A percentile compares a stretch with the other conserved stretches of the same genome.
Conservation (phyloP, 2,113 vertebrate genomes). For the Heterotis niloticus region DNA sequence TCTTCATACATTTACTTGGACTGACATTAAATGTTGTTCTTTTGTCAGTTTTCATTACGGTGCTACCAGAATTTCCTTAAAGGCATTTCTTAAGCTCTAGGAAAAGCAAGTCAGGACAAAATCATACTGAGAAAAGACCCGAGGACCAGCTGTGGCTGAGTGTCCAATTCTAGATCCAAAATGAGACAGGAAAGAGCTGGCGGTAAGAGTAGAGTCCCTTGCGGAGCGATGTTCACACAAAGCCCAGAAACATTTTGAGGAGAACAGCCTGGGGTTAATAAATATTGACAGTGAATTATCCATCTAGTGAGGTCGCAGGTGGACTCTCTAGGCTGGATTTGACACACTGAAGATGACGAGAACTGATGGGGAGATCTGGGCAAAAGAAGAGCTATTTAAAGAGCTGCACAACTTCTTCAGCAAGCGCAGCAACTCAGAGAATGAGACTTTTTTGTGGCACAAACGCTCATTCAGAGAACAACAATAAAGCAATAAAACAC, state of each 20-base stretch:
- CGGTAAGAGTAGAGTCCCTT: conserved; percentile 3
- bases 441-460: not conserved
- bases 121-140: not conserved
- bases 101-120: not conserved
- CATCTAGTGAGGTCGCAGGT: conserved; percentile 60
- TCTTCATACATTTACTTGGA: too few relatives aligned
- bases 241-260: not conserved
- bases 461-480: not conserved
- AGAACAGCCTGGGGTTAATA: conserved; percentile 55
- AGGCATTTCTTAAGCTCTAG: not conserved
- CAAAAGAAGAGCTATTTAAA: conserved; percentile 24
- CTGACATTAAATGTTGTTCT: not conserved
- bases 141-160: conserved; percentile 23
- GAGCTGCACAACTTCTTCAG: not conserved
- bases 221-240: not conserved
- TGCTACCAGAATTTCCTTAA: not conserved
- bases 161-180: conserved; percentile 22
- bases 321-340: conserved; percentile 48
- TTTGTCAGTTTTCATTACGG: not conserved
- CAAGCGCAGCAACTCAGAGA: not conserved
- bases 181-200: conserved; percentile 5
- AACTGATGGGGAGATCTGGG: not conserved
- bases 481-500: not conserved
- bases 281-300: conserved; percentile 68
- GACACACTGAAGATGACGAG: conserved; percentile 41